These are phyloP conservation scores for Urophycis tenuis DNA, from an alignment of 2,797 vertebrate species.

Conservation along the genomic window DNA sequence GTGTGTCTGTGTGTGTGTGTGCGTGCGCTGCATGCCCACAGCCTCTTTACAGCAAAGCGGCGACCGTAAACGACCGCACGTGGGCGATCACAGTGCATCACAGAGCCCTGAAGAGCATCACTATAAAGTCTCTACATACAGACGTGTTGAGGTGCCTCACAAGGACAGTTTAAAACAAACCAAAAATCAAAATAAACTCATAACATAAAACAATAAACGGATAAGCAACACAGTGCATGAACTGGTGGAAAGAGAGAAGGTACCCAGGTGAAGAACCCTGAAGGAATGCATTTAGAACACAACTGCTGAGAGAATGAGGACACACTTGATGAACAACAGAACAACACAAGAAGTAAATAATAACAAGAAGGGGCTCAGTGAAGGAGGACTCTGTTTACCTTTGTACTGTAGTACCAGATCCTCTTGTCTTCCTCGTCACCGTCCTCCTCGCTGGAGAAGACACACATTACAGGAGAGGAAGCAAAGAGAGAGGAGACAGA, in stretches of 20 bases:
- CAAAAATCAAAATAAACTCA: too few relatives aligned
- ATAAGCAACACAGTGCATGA: not conserved
- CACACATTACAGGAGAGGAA: constrained; percentile 18
- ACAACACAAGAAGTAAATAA: not conserved
- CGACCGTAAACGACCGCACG: too few relatives aligned
- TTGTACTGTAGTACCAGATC: constrained; percentile 98
- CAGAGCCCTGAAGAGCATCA: not conserved
- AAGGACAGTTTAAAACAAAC: too few relatives aligned
- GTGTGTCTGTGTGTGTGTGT: too few relatives aligned
- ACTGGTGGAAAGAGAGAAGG: not conserved
- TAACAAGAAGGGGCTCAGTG: not conserved
- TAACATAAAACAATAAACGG: not conserved
- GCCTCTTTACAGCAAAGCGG: too few relatives aligned
- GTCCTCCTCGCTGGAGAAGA: constrained; percentile 83
- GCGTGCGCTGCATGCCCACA: too few relatives aligned
- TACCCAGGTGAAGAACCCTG: not conserved
- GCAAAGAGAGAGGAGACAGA: not conserved
- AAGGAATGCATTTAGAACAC: not conserved
- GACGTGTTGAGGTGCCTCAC: too few relatives aligned
- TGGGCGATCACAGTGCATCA: too few relatives aligned
- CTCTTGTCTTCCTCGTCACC: constrained; percentile 89
- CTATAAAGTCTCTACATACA: not conserved
- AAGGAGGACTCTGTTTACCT: constrained; percentile 51
- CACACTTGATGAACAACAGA: not conserved
- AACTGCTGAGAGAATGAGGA: not conserved